These are phyloP conservation scores for Adelognathus sp. DNA, from an alignment of 2,888 invertebrate genomes.

Conservation along the genomic window DNA sequence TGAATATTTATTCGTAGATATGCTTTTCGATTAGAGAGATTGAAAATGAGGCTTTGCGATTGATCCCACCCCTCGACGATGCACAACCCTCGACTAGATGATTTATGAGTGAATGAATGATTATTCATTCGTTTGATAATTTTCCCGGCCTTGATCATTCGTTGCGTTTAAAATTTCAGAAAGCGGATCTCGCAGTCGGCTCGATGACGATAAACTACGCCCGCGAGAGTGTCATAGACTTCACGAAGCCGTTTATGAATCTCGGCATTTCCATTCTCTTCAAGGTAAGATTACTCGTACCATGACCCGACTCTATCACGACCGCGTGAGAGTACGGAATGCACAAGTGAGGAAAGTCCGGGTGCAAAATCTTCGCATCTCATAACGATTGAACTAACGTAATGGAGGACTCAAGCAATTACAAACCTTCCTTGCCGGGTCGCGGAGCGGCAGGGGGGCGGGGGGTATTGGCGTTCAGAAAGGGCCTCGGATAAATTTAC, in stretches of 20 bases:
- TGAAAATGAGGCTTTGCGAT: slow-evolving; percentile 37
- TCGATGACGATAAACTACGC: slow-evolving; percentile 96
- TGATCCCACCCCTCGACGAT: too few relatives aligned
- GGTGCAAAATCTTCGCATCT: slow-evolving; percentile 23
- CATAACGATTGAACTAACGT: slow-evolving; percentile 43
- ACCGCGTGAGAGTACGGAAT: background rate
- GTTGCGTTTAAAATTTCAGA: slow-evolving; percentile 82
- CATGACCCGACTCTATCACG: background rate
- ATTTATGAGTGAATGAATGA: too few relatives aligned
- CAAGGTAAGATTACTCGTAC: slow-evolving; percentile 83
- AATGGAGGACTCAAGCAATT: slow-evolving; percentile 52
- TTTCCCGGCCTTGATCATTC: slow-evolving; percentile 21
- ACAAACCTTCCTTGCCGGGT: slow-evolving; percentile 37
- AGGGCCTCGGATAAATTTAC: slow-evolving; percentile 46
- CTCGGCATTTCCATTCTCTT: slow-evolving; percentile 94
- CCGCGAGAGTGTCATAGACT: slow-evolving; percentile 94
- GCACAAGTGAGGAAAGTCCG: slow-evolving; percentile 3
- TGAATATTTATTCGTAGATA: slow-evolving; percentile 12
- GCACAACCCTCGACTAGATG: slow-evolving; percentile 1
- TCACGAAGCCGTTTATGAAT: slow-evolving; percentile 96
- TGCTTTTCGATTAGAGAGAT: slow-evolving; percentile 11
- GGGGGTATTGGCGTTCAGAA: slow-evolving; percentile 21
- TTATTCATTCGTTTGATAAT: background rate
- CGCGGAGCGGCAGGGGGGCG: background rate
- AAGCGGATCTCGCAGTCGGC: slow-evolving; percentile 93